Conservation (phyloP, 2,113 vertebrate species). For the Lycaon pictus region DNA sequence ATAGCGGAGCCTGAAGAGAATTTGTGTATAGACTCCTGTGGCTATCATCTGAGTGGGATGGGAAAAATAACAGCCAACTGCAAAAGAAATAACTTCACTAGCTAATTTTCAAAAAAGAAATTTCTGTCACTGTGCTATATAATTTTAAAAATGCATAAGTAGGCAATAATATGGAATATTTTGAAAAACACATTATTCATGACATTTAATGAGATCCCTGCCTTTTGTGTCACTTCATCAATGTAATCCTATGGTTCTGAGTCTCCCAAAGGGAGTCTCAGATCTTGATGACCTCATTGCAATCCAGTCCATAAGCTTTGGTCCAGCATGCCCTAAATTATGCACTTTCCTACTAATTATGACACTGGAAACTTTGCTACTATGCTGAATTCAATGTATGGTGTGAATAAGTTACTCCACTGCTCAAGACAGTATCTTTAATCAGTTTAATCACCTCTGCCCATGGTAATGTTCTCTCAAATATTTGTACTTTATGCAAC, state of each 20-base stretch:
- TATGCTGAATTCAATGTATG: neutral
- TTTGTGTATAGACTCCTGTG: neutral
- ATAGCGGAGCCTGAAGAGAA: rapidly evolving
- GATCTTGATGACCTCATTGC: neutral
- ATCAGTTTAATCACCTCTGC: neutral
- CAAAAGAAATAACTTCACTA: neutral
- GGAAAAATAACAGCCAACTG: neutral
- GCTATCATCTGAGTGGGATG: too few species aligned
- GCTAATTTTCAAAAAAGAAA: neutral
- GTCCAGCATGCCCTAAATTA: neutral
- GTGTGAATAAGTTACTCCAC: neutral
- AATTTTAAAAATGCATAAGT: neutral
- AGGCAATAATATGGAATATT: neutral
- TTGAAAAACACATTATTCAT: neutral
- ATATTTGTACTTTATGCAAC: neutral
- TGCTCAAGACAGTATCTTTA: neutral
- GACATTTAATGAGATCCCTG: neutral
- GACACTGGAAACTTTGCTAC: neutral
- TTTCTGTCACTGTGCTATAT: neutral
- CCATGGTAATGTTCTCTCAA: neutral
- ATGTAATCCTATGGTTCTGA: neutral
- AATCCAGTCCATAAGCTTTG: neutral
- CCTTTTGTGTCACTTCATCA: neutral
- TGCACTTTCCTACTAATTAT: neutral
- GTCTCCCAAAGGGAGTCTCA: neutral